Evolutionary conservation across 1,140 invertebrate genomes (phyloP), one percentile per base, ranked within the genome.

Genomic region (Paracyclopina nana): DNA sequence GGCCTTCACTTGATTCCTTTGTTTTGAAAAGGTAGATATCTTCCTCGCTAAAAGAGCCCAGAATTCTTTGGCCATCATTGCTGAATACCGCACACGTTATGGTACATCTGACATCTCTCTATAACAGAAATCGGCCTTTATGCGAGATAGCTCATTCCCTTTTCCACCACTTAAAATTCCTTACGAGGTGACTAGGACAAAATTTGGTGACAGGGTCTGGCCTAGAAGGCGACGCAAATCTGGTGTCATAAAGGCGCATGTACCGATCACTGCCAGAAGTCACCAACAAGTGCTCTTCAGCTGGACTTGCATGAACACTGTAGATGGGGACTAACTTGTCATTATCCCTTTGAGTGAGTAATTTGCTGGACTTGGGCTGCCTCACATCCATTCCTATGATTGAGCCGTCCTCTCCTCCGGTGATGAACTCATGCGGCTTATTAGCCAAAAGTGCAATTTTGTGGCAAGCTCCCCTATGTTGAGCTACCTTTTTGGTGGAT

Each of bases 41-140:
- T 52, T 87, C 84, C 66, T 92, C 83, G 64, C 84, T 90, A 62
- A 90, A 94, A 0, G 82, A 82, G 4, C 79, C 85, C 11, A 95
- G 64, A 53, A 95, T 78, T 69, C 92, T 84, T 51, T 74, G 72
- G 34, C 87, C 86, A 64, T 84, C 80, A 64, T 87, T 76, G 67
- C 85, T 92, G 62, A 87, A 94, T 1, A 87, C 73, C 22, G 81
- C 80, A 60, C 77, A 84, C 5, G 86, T 91, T 0, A 91, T 72
- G 62, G 85, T 76, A n/a, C n/a, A n/a, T n/a, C n/a, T n/a, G n/a
- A n/a, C n/a, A n/a, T n/a, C n/a, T n/a, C n/a, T n/a, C n/a, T n/a
- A n/a, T n/a, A n/a, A n/a, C n/a, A n/a, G n/a, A n/a, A n/a, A n/a
- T n/a, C n/a, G n/a, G n/a, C n/a, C n/a, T n/a, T n/a, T n/a, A n/a